Evolutionary conservation across 2,797 vertebrate genomes (phyloP).

Genomic region (Darevskia mixta): DNA sequence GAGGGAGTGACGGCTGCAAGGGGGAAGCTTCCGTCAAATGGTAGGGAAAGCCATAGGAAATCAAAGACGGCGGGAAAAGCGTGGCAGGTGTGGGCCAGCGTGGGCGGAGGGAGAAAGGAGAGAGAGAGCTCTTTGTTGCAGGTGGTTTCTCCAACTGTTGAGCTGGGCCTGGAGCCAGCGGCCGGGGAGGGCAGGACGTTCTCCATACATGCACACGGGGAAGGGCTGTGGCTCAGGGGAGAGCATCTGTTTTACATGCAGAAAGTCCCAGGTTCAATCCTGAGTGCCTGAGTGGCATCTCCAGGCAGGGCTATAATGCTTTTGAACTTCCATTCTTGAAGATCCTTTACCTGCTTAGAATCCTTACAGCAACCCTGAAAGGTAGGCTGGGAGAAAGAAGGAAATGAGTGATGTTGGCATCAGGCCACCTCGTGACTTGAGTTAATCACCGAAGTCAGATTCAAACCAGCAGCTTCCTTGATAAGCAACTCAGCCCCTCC

Average conservation of each 20-base stretch:
- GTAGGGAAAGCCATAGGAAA: not conserved
- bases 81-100: not conserved
- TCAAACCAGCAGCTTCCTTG: not conserved
- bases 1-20: not conserved
- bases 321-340: no score
- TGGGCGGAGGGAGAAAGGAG: not conserved
- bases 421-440: not conserved
- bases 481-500: not conserved
- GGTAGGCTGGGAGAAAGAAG: no score
- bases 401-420: no score
- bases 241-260: no score
- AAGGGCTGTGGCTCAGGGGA: no score
- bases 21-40: not conserved
- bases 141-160: not conserved
- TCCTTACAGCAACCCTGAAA: no score
- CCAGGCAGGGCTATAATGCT: no score
- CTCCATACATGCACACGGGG: not conserved
- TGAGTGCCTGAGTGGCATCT: fast-evolving
- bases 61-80: not conserved
- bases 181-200: not conserved
- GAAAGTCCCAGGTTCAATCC: no score
- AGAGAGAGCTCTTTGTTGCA: not conserved
- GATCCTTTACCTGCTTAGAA: no score
- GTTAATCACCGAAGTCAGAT: not conserved
- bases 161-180: not conserved